phyloP scores from a whole-genome alignment of 2,888 invertebrate genomes.

The Dryomyza anilis region DNA sequence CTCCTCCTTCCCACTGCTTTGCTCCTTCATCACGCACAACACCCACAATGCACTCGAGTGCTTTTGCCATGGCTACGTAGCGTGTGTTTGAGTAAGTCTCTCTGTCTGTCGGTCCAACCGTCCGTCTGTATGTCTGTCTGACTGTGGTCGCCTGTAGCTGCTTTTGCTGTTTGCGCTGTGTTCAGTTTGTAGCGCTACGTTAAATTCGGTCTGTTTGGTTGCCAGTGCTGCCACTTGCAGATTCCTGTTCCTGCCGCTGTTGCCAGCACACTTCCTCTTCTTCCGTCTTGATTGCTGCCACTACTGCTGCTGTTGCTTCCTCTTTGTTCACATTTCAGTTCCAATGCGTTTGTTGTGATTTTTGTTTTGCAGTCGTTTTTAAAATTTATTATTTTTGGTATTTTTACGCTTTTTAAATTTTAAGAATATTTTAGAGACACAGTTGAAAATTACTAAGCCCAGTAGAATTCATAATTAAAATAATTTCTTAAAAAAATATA shows the following conservation, averaged over 20 bases:
- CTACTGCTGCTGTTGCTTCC: not conserved
- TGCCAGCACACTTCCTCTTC: not conserved
- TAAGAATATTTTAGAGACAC: no score
- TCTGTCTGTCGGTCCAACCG: not conserved
- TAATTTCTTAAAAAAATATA: no score
- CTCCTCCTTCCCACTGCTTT: not conserved
- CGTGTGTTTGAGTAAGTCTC: conserved; percentile 3
- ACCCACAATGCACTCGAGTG: not conserved
- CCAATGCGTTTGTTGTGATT: not conserved
- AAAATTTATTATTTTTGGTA: conserved; percentile 22
- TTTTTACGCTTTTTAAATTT: no score
- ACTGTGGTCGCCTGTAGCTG: conserved; percentile 22
- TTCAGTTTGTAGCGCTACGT: not conserved
- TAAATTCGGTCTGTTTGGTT: conserved; percentile 14
- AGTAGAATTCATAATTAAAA: no score
- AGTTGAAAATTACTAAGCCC: no score
- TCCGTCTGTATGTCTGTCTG: conserved; percentile 15
- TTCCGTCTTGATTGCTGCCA: not conserved
- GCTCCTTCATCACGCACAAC: not conserved
- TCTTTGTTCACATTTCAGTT: not conserved
- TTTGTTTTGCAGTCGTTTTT: not conserved
- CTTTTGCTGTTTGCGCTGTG: not conserved
- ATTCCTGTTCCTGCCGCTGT: not conserved
- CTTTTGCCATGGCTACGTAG: not conserved
- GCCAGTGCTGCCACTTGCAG: conserved; percentile 34